Base-by-base conservation (phyloP, 2,113 vertebrate species). In the Leptocoma aspasia region DNA sequence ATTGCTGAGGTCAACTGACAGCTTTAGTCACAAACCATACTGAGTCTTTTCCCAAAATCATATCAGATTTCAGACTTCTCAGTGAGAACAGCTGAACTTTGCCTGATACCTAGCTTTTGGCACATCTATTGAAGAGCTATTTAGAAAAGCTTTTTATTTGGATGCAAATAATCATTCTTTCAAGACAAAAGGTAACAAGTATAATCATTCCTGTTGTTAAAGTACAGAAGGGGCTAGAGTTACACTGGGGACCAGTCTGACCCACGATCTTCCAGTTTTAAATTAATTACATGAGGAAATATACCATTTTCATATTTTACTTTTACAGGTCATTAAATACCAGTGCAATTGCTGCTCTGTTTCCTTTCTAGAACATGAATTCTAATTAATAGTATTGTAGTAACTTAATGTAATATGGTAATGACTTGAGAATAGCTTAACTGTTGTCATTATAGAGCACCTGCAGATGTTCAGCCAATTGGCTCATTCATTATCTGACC, bases 391-490 rank as follows among this genome's bases (percentile, higher is more conserved):
- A 92, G 72, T 75, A 92, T 93, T 86, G 60, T 85, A 86, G 69
- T 81, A 60, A 95, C 85, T 92, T 95, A 89, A 94, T 97, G 91
- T 90, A 80, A 95, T 95, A 94, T 82, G 94, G 85, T 96, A 89
- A 91, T 90, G 92, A 94, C 92, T 97, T 92, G 81, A 91, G 86
- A 97, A 97, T 89, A 95, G 93, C 54, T 94, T 96, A 97, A 96
- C 91, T 96, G 92, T 95, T 97, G 91, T 86, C 85, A 95, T 97
- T 95, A 93, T 15, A 94, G 92, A 96, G 92, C 78, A 95, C 77
- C 69, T 97, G 80, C 88, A 95, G 78, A 91, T 97, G 82, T 93
- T 95, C 73, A 90, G 54, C 84, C 93, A 88, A n/a, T 83, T 93
- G 65, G 31, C 31, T 53, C 45, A 83, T 81, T 90, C 61, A 89